A percentile compares a stretch with the other conserved stretches of the same genome.
Conservation (phyloP, 1,140 invertebrate genomes). For the Neoseiulus cucumeris region DNA sequence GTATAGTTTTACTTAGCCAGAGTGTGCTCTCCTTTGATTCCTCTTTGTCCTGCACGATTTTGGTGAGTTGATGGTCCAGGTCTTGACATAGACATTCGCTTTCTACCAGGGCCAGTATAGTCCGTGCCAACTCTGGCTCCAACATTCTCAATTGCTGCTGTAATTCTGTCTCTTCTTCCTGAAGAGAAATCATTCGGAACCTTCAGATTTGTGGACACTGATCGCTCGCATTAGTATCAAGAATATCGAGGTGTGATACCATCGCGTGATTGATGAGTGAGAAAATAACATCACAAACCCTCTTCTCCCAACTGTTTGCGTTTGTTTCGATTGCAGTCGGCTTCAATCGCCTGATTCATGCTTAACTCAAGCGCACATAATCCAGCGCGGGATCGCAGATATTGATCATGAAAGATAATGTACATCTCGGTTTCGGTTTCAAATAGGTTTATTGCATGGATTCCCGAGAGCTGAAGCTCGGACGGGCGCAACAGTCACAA, state of each 20-base stretch:
- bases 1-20: slow-evolving; percentile 2
- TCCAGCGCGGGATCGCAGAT: no score
- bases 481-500: no score
- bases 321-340: slow-evolving; percentile 4
- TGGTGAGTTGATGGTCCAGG: not conserved
- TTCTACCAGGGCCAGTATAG: slow-evolving; percentile 88
- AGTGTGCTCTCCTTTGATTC: not conserved
- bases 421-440: no score
- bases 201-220: not conserved
- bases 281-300: not conserved
- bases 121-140: slow-evolving; percentile 83
- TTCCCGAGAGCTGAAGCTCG: no score
- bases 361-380: no score
- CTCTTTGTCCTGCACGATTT: not conserved
- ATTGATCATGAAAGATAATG: no score
- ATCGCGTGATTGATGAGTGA: no score
- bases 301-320: not conserved
- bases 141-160: slow-evolving; percentile 53
- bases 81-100: slow-evolving; percentile 85
- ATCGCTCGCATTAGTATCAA: not conserved
- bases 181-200: slow-evolving; percentile 17
- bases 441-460: no score
- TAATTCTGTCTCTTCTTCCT: slow-evolving; percentile 21
- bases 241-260: not conserved
- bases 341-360: not conserved